Conservation (phyloP, 2,797 vertebrate genomes). For the Sebastes oblongus region DNA sequence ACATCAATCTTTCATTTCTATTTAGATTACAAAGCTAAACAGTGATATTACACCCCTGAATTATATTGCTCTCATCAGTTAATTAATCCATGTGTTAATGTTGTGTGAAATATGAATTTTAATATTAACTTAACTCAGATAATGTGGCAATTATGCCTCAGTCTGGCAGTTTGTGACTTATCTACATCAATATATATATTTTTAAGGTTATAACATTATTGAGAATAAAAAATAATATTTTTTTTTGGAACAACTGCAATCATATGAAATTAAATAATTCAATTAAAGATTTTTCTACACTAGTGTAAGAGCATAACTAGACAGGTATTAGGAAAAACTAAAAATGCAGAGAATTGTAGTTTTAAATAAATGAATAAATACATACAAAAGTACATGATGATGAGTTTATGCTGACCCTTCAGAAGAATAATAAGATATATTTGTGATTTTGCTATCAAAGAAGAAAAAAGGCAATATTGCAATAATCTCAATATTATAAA, state of each 20-base stretch:
- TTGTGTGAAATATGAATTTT: constrained; percentile 2
- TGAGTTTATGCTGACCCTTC: not conserved
- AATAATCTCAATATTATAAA: not conserved
- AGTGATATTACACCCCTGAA: not conserved
- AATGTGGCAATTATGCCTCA: not conserved
- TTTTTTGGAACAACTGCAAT: not conserved
- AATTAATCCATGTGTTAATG: not conserved
- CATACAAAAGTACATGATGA: no score
- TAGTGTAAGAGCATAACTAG: not conserved
- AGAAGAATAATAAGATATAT: not conserved
- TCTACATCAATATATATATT: not conserved
- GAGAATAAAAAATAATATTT: not conserved
- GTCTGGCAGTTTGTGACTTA: not conserved
- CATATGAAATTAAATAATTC: not conserved
- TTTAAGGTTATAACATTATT: not conserved
- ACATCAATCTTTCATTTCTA: not conserved
- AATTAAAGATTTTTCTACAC: not conserved
- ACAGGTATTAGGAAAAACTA: not conserved
- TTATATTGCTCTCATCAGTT: not conserved
- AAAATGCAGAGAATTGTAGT: not conserved
- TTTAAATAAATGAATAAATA: not conserved
- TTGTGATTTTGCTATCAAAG: not conserved
- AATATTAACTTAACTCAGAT: not conserved
- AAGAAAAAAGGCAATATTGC: not conserved
- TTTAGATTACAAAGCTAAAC: not conserved